These are phyloP conservation scores for Ctenopoma kingsleyae DNA, from an alignment of 2,797 vertebrate genomes.

Conservation along the genomic window DNA sequence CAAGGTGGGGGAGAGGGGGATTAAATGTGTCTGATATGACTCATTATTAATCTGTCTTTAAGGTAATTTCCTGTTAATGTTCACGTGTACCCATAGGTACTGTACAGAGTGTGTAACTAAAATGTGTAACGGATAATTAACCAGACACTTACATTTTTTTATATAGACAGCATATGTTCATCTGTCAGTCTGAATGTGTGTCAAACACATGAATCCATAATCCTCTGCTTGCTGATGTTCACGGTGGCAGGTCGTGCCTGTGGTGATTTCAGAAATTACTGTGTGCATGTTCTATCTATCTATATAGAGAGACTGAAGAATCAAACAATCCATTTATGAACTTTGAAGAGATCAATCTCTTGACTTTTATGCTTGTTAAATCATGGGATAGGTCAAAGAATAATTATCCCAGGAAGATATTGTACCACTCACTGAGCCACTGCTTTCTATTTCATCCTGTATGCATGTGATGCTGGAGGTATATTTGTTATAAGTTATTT, in stretches of 20 bases:
- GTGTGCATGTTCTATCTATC: conserved; percentile 40
- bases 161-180: not conserved
- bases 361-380: conserved; percentile 52
- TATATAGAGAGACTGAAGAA: conserved; percentile 44
- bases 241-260: conserved; percentile 40
- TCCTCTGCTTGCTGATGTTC: conserved; percentile 35
- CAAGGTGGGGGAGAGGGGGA: too few species aligned
- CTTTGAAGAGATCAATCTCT: conserved; percentile 55
- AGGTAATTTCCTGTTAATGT: not conserved
- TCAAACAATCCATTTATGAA: conserved; percentile 59
- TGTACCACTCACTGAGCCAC: not conserved
- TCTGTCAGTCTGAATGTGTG: not conserved
- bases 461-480: conserved; percentile 34
- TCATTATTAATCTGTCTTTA: not conserved
- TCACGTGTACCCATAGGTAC: not conserved
- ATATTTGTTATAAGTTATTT: conserved; percentile 44
- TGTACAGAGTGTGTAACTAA: not conserved
- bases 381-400: conserved; percentile 40
- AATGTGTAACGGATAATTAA: not conserved
- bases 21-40: not conserved
- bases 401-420: conserved; percentile 33
- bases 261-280: conserved; percentile 38
- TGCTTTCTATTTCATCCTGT: conserved; percentile 9
- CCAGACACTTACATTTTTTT: not conserved
- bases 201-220: conserved; percentile 10